Evolutionary conservation across 1,140 invertebrate species (phyloP), one percentile per base, ranked within the genome.

Genomic region (Halictus rubicundus): DNA sequence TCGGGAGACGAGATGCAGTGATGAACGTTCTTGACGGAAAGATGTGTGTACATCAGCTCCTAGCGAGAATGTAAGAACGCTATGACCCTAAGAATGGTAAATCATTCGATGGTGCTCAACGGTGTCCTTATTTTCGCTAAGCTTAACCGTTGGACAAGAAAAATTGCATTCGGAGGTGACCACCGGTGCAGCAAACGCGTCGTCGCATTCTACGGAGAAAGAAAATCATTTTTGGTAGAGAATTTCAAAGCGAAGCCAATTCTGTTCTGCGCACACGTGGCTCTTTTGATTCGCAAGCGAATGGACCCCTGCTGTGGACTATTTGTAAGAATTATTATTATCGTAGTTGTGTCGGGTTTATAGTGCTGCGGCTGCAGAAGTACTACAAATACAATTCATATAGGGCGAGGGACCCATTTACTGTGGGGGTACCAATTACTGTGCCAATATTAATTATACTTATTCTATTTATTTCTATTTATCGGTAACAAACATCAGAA

Each of bases 101-200:
- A 73, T 72, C 70, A 66, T 79, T 65, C 78, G 21, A 59, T 66
- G 64, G 70, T 78, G 68, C 76, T 78, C 72, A 78, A 78, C 76
- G 59, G n/a, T 72, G 76, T 72, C 68, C 76, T 78, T 68, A 78
- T 71, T 71, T 64, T 72, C 68, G 23, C 68, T 32, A 52, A 78
- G 76, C 76, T 78, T 64, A 78, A 78, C 46, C 76, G 32, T 72
- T 25, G 42, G 19, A 71, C 68, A 70, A 71, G 68, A 71, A 68
- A 72, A 71, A 72, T 64, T 42, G 76, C 68, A 64, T 72, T 78
- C 27, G 8, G 46, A 37, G n/a, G 21, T 68, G 52, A 16, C 68
- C 42, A 12, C 65, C 32, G 27, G 57, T 49, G 27, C 23, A 39
- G 21, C 57, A 49, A 42, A 52, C 42, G 49, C n/a, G n/a, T n/a